Evolutionary conservation across 1,140 invertebrate species (phyloP), one percentile per base, ranked within the genome.

Genomic region (Drosophila sulfurigaster): DNA sequence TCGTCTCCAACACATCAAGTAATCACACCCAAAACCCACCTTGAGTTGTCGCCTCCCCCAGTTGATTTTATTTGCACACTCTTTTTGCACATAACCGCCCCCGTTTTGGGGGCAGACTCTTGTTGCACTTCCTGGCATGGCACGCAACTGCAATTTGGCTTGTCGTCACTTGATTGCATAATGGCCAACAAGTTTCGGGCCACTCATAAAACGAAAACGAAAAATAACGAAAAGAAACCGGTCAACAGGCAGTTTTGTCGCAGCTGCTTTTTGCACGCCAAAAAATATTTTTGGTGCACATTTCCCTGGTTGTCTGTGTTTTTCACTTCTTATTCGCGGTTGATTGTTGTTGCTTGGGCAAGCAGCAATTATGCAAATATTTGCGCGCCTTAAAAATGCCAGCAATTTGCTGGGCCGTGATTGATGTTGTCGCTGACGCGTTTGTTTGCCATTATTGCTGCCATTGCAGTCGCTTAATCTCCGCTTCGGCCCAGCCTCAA

Each of bases 321-420:
- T 60, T 45, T 48, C 35, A 10, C 10, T 38, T 10, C 35, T 63
- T 48, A 41, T 52, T 62, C 71, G 57, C 66, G 35, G 35, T 38
- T 25, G 56, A 25, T 57, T 66, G 32, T 28, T 62, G 66, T 45
- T 83, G 81, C 63, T 78, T 78, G 79, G 72, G 69, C 75, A 77
- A 79, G 76, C 82, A 69, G 83, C 80, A 87, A 88, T 87, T 87
- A 88, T 87, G 83, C 83, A 87, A 87, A 87, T 83, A 87, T 83
- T 83, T 80, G 83, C 77, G 76, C 83, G 72, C 82, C 79, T 88
- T 67, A 70, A 82, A 86, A 88, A 88, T 87, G 60, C 80, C 80
- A 75, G 66, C 73, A 83, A 87, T 82, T 82, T 83, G 80, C 79
- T 87, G 73, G 62, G 38, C 74, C 68, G 63, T 88, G 83, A 87